Base-by-base conservation (phyloP, 2,113 vertebrate species). In the Potamarius usumacintae region DNA sequence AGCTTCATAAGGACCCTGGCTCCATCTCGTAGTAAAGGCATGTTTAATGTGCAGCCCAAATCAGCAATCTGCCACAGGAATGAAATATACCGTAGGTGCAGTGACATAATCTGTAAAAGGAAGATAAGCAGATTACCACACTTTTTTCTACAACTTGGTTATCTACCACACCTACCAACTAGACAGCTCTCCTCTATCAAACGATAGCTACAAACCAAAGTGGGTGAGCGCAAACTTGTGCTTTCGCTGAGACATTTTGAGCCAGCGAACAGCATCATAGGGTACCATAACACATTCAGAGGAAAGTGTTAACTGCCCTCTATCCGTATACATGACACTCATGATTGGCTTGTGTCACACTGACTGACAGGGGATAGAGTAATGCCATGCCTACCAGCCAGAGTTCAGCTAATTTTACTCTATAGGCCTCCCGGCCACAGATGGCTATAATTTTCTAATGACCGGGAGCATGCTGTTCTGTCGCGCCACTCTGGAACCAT, bases 61-160 rank as follows among this genome's bases (percentile, higher is more conserved):
- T 99, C 98, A 85, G 98, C 98, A 91, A 99, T 97, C 96, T 99
- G 98, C 98, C 98, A 99, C 94, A 99, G 96, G 94, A 99, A 99
- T 90, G 98, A 99, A 93, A 99, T 98, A 94, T 99, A 99, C 94
- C 97, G 97, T 92, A 97, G 96, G 93, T 99, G 98, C 93, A 99
- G 95, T 58, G 98, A 99, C 98, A 99, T 99, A 86, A 99, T 99
- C 98, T 99, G 94, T 85, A 94, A 94, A 42, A 42, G 42, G 42
- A 42, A 42, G 42, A 42, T 1, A 15, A 58, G 71, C 20, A 86
- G 12, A 69, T 34, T 69, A 69, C 67, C 17, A 30, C 27, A 15
- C 27, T 34, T 67, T 67, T 63, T 69, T 69, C 0, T 11, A 1
- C 63, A 65, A 65, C 67, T 34, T 67, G 25, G 25, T 69, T 12